Evolutionary conservation across 1,140 invertebrate genomes (phyloP), one percentile per base, ranked within the genome.

Genomic region (Dolichoris vasculosae): DNA sequence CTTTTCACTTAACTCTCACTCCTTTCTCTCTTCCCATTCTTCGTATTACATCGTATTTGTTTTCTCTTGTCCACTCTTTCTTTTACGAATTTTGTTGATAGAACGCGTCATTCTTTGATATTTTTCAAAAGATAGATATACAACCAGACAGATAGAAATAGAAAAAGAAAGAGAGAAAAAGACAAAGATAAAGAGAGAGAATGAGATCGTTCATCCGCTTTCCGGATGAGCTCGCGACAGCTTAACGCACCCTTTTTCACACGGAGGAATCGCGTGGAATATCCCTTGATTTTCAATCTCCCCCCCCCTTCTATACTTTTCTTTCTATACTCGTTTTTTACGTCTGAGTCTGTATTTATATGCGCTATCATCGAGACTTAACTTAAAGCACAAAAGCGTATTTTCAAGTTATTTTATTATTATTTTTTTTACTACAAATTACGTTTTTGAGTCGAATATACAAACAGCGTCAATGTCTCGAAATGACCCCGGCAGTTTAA

Each of bases 271-370:
- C 71, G 69, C 80, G 73, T 69, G 73, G 77, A 82, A 38, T 86
- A 81, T 63, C 73, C 63, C 80, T 86, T 59, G n/a, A 81, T 85
- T 82, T 79, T 76, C 78, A 81, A 81, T 76, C 30, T 82, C 26
- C 63, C 69, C 40, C 43, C 46, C 7, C 51, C 77, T 35, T 32
- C n/a, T 69, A 64, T 40, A 64, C 35, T 80, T 71, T 48, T 40
- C 32, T 43, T 63, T 48, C 40, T 63, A 64, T 46, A 48, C 69
- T 82, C 35, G n/a, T 86, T 79, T 83, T 86, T 83, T 86, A 86
- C 76, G 75, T 83, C 82, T 86, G 81, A 83, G 81, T 86, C 80
- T 86, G 80, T 83, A 86, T 86, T 86, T 86, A 86, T 86, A 67
- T 82, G 76, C 75, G 85, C 79, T 83, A 86, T 83, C 48, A 76